A percentile compares a stretch with the other conserved stretches of the same genome.
These are phyloP conservation scores for Drosophila oshimai DNA, from an alignment of 1,140 invertebrate species.

Conservation along the genomic window DNA sequence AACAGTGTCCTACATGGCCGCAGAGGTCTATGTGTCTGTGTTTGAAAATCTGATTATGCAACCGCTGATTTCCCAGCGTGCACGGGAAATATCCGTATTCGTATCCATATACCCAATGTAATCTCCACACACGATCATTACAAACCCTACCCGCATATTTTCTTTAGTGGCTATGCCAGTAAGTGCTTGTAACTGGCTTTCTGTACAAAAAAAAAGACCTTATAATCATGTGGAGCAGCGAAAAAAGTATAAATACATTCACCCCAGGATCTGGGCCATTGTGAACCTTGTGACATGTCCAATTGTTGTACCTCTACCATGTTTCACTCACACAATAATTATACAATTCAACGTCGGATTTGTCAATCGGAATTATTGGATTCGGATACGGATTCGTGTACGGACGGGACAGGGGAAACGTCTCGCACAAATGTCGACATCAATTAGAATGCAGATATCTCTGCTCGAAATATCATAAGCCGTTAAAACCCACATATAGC, in stretches of 20 bases:
- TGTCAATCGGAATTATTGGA: conserved; percentile 28
- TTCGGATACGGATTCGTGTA: no score
- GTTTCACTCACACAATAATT: not conserved
- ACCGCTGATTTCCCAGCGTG: no score
- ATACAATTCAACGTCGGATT: conserved; percentile 10
- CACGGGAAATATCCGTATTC: conserved; percentile 20
- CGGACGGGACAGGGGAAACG: not conserved
- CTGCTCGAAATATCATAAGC: conserved; percentile 30
- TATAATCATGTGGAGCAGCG: not conserved
- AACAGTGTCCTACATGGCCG: conserved; percentile 23
- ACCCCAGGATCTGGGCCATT: not conserved
- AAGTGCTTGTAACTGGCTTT: not conserved
- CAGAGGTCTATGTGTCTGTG: conserved; percentile 33
- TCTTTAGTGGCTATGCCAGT: conserved; percentile 3
- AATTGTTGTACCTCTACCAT: not conserved
- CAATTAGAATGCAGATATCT: conserved; percentile 27
- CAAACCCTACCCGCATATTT: not conserved
- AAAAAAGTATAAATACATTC: not conserved
- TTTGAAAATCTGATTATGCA: conserved; percentile 50
- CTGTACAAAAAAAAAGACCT: not conserved
- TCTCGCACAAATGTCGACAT: conserved; percentile 29
- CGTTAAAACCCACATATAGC: conserved; percentile 34
- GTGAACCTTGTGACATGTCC: conserved; percentile 8
- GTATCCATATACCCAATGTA: not conserved
- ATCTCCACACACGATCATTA: not conserved